A percentile compares a stretch with the other conserved stretches of the same genome.
Conservation (phyloP, 2,888 invertebrate genomes). For the Mongoloraphidia duomilia region DNA sequence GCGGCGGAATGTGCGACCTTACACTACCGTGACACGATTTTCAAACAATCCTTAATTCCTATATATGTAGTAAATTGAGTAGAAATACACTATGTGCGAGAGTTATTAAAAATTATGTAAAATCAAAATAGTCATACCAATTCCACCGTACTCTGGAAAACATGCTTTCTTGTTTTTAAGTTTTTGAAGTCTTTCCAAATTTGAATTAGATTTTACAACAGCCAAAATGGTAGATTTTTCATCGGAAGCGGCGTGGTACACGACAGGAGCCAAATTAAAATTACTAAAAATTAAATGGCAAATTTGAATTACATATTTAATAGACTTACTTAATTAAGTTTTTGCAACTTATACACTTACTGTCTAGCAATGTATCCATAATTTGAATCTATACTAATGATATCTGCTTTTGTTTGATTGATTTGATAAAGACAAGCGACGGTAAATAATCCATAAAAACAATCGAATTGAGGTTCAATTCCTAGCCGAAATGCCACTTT, state of each 20-base stretch:
- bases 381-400: slow-evolving; percentile 45
- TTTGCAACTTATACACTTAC: slow-evolving; percentile 29
- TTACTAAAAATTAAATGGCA: slow-evolving; percentile 28
- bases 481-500: slow-evolving; percentile 39
- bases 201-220: slow-evolving; percentile 31
- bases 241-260: slow-evolving; percentile 36
- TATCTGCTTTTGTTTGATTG: slow-evolving; percentile 34
- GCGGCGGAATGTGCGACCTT: no score
- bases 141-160: slow-evolving; percentile 52
- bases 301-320: neutral
- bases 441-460: slow-evolving; percentile 30
- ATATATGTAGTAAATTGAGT: no score
- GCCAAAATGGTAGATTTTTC: slow-evolving; percentile 38
- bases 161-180: slow-evolving; percentile 38
- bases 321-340: neutral
- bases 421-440: slow-evolving; percentile 42
- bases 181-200: slow-evolving; percentile 5
- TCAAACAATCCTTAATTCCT: no score
- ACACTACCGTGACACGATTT: no score
- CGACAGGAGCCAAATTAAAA: slow-evolving; percentile 38
- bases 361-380: slow-evolving; percentile 46
- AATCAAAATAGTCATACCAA: slow-evolving; percentile 31
- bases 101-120: no score
- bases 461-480: slow-evolving; percentile 41
- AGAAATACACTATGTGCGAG: no score